phyloP scores from a whole-genome alignment of 2,113 vertebrate species.

The Plecotus auritus region DNA sequence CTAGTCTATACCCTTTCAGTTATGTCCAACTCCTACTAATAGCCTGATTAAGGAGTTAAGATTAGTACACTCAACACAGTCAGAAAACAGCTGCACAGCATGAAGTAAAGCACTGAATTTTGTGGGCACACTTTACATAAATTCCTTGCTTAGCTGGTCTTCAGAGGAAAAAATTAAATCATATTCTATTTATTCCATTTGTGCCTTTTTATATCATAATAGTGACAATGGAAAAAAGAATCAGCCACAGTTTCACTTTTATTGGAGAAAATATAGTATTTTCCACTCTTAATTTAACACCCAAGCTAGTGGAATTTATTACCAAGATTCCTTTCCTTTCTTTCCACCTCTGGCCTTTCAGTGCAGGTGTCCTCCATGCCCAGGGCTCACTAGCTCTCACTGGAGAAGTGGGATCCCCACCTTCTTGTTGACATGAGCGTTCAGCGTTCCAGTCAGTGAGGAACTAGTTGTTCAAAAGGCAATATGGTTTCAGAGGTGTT shows the following conservation, averaged over 20 bases:
- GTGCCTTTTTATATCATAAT: background rate
- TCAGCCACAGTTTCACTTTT: conserved; percentile 4
- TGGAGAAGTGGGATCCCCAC: background rate
- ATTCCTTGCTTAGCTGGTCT: background rate
- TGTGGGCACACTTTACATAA: background rate
- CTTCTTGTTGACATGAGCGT: background rate
- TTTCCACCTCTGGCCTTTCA: background rate
- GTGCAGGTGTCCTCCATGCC: background rate
- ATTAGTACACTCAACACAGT: background rate
- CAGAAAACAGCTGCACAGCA: background rate
- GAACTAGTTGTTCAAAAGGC: background rate
- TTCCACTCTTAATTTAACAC: conserved; percentile 18
- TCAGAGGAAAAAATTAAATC: background rate
- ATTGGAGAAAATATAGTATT: conserved; percentile 7
- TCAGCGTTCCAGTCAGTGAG: background rate
- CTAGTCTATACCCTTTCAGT: background rate
- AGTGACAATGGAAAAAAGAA: background rate
- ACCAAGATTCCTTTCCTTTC: background rate
- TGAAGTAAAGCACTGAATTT: background rate
- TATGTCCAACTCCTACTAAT: background rate
- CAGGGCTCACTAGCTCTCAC: background rate
- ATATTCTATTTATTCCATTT: background rate
- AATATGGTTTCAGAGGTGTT: background rate
- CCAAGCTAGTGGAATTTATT: background rate
- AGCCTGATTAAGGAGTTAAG: background rate